Base-by-base conservation (phyloP, 2,888 invertebrate species). In the Aromia moschata region DNA sequence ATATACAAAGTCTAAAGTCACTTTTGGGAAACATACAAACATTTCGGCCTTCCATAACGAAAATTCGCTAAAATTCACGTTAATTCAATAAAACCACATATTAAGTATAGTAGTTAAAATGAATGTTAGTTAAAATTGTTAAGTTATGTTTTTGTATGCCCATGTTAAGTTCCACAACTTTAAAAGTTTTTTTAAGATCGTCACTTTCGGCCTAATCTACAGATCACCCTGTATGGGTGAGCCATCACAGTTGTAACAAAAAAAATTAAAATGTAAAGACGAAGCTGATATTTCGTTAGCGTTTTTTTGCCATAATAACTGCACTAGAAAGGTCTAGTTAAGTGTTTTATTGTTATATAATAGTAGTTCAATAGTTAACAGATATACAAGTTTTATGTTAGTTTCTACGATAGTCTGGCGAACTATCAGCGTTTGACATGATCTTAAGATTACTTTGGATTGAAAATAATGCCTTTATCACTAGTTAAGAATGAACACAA, bases 21-120 rank as follows among this genome's bases (percentile, higher is more conserved):
- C 78, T 78, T 78, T 78, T 78, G 78, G 78, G 78, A 78, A 76
- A 77, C 67, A 62, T 68, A 73, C 69, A 74, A 68, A 77, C 62
- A 3, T 77, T 76, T 76, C 68, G 77, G 76, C 69, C 74, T 56
- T 70, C 62, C 72, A 70, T 63, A 68, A 57, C 69, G 61, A 68
- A 69, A 56, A 59, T 47, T 61, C 44, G 47, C 56, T 45, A 67
- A 72, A 74, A 70, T 69, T 62, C 62, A 57, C 60, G 59, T 54
- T 60, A 59, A 49, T 63, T 64, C 60, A 63, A 70, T 73, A 76
- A 76, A 77, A 76, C 77, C 76, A 77, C 75, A 75, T 73, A 69
- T 70, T 64, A 70, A 66, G 61, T 62, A 67, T 62, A 58, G 70
- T 72, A 72, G 70, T 69, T 66, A 65, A 62, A 62, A 62, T 67